These are phyloP conservation scores for Calosoma granatense DNA, from an alignment of 1,140 invertebrate genomes.

Conservation along the genomic window DNA sequence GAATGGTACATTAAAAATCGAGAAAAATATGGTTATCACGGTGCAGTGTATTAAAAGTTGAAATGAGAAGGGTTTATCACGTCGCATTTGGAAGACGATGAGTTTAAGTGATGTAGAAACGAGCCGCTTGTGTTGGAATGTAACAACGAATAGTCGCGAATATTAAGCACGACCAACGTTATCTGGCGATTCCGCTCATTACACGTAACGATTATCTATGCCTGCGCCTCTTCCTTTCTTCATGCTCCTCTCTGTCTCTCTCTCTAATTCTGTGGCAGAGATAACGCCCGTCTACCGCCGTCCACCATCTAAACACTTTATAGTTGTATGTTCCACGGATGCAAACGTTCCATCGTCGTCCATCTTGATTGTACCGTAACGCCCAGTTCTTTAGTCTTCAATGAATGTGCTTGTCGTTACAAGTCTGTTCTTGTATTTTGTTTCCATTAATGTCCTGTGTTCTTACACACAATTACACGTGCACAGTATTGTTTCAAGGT, in stretches of 20 bases:
- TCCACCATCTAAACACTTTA: not conserved
- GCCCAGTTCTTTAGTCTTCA: too few relatives aligned
- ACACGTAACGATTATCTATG: slow-evolving; percentile 19
- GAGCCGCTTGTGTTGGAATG: not conserved
- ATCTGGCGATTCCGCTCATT: slow-evolving; percentile 23
- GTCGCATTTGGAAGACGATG: not conserved
- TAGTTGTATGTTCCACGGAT: slow-evolving; percentile 1
- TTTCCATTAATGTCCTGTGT: too few relatives aligned
- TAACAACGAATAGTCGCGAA: slow-evolving; percentile 25
- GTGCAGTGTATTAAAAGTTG: not conserved
- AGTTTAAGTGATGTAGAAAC: slow-evolving; percentile 5
- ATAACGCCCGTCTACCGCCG: not conserved
- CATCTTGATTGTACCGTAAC: too few relatives aligned
- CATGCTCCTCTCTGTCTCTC: not conserved
- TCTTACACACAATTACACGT: too few relatives aligned
- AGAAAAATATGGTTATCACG: not conserved
- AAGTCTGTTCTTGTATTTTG: too few relatives aligned
- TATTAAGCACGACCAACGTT: slow-evolving; percentile 20
- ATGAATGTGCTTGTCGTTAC: too few relatives aligned
- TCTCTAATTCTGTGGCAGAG: not conserved
- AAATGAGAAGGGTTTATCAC: not conserved
- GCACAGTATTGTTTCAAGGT: too few relatives aligned
- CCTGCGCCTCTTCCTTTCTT: slow-evolving; percentile 4
- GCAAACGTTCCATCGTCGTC: too few relatives aligned
- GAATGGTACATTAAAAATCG: not conserved